Evolutionary conservation across 2,113 vertebrate species (phyloP).

Genomic region (Gnathonemus longibarbis): DNA sequence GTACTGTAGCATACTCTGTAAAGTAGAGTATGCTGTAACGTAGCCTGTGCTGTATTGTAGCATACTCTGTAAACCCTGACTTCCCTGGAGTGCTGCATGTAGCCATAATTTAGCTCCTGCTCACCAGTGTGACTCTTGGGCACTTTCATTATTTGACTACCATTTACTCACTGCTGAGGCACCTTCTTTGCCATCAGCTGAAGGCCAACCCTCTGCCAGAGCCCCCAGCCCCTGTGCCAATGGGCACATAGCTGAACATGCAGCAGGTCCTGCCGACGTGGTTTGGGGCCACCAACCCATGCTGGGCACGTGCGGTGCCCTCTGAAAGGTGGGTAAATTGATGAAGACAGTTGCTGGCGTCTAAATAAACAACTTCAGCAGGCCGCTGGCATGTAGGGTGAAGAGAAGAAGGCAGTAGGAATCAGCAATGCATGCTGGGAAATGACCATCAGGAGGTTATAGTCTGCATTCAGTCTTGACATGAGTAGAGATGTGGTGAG

Average conservation of each 20-base stretch:
- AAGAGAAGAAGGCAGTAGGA: not conserved
- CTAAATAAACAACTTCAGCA: not conserved
- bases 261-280: not conserved
- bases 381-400: not conserved
- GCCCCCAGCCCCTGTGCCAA: not conserved
- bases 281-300: not conserved
- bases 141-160: not conserved
- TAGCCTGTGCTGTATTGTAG: not conserved
- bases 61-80: not conserved
- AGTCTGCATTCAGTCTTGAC: not conserved
- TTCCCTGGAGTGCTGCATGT: not conserved
- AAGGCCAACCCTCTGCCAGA: not conserved
- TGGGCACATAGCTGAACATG: not conserved
- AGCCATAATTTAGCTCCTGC: not conserved
- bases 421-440: not conserved
- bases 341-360: not conserved
- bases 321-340: not conserved
- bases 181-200: not conserved
- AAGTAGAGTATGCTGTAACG: not conserved
- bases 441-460: not conserved
- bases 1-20: not conserved
- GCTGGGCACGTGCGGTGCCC: not conserved
- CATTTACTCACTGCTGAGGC: not conserved
- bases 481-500: not conserved
- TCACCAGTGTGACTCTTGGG: not conserved